Conservation (phyloP, 2,888 invertebrate genomes). For the Euproctis similis region DNA sequence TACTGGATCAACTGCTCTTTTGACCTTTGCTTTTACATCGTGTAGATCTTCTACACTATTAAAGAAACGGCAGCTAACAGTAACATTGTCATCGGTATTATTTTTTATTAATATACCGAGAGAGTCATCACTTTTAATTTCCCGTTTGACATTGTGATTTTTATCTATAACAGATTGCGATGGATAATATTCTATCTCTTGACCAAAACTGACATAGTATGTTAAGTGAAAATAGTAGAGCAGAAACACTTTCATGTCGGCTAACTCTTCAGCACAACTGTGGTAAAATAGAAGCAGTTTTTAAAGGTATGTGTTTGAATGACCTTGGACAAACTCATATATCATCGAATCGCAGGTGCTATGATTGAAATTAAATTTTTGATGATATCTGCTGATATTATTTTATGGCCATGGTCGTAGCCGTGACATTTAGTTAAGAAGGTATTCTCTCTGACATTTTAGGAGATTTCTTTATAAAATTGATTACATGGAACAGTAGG, state of each 20-base stretch:
- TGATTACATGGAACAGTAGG: too few species aligned
- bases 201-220: slow-evolving; percentile 14
- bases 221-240: slow-evolving; percentile 9
- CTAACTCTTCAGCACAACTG: slow-evolving; percentile 2
- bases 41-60: slow-evolving; percentile 6
- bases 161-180: slow-evolving; percentile 29
- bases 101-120: not conserved
- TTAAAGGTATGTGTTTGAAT: slow-evolving; percentile 40
- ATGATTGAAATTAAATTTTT: slow-evolving; percentile 70
- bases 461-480: too few species aligned
- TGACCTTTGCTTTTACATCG: slow-evolving; percentile 7
- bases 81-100: slow-evolving; percentile 1
- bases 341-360: slow-evolving; percentile 53
- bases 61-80: slow-evolving; percentile 8
- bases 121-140: slow-evolving; percentile 6
- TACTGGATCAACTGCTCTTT: slow-evolving; percentile 64
- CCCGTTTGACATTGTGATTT: slow-evolving; percentile 10
- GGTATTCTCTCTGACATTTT: too few species aligned
- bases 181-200: slow-evolving; percentile 50
- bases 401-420: slow-evolving; percentile 35
- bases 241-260: slow-evolving; percentile 13
- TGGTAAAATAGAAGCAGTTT: slow-evolving; percentile 21
- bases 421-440: slow-evolving; percentile 41
- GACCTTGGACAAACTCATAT: slow-evolving; percentile 46
- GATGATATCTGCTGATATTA: slow-evolving; percentile 38